Evolutionary conservation across 2,797 vertebrate species (phyloP).

Genomic region (Bovichtus variegatus): DNA sequence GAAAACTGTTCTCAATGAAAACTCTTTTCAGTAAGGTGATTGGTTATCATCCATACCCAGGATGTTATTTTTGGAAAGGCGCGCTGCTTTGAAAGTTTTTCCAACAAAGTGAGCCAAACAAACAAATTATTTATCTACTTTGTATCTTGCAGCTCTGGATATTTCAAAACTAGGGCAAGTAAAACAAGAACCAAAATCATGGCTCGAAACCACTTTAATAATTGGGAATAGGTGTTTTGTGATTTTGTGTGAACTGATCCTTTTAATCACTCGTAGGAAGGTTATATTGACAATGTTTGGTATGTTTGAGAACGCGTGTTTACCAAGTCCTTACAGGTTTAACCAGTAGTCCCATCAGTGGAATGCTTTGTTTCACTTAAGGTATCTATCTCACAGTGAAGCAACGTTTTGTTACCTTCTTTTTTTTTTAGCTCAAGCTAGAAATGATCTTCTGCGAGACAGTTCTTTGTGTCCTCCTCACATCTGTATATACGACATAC

Average conservation of each 20-base stretch:
- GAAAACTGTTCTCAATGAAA: neutral
- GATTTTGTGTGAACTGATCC: neutral
- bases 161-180: neutral
- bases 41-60: neutral
- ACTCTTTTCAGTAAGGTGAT: neutral
- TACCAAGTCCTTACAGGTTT: slow-evolving; percentile 59
- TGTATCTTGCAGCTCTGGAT: neutral
- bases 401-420: slow-evolving; percentile 25
- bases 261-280: slow-evolving; percentile 11
- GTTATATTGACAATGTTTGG: slow-evolving; percentile 29
- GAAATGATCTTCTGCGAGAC: slow-evolving; percentile 27
- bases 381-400: slow-evolving; percentile 35
- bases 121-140: slow-evolving; percentile 1
- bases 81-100: neutral
- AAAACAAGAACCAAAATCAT: neutral
- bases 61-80: neutral
- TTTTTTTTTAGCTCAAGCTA: slow-evolving; percentile 43
- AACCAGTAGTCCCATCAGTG: slow-evolving; percentile 60
- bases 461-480: slow-evolving; percentile 49
- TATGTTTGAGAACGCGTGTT: slow-evolving; percentile 55
- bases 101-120: neutral
- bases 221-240: neutral
- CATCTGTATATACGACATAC: slow-evolving; percentile 60
- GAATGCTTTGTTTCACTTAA: slow-evolving; percentile 68
- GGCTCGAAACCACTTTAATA: neutral